Percentiles rank a stretch among this genome's conserved stretches.
phyloP scores from a whole-genome alignment of 2,888 invertebrate species.

The Leptinotarsa tumamoca region DNA sequence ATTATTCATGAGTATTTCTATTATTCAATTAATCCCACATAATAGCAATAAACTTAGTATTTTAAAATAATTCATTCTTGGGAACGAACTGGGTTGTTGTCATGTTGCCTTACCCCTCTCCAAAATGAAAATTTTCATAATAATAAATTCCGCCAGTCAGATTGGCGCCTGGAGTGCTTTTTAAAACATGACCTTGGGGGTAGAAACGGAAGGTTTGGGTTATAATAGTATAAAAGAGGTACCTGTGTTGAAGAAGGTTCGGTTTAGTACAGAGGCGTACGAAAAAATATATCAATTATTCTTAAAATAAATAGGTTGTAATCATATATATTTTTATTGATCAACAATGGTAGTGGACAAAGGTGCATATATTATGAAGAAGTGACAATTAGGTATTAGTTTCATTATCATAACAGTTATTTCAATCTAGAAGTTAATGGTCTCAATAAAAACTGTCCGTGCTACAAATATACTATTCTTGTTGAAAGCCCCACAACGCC shows the following conservation, averaged over 20 bases:
- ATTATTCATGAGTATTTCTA: no score
- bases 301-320: no score
- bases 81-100: background rate
- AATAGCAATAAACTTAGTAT: no score
- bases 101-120: background rate
- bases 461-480: no score
- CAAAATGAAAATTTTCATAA: slow-evolving; percentile 2
- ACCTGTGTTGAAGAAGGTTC: slow-evolving; percentile 23
- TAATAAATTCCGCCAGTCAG: slow-evolving; percentile 2
- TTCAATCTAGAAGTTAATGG: no score
- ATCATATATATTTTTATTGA: no score
- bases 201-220: slow-evolving; percentile 20
- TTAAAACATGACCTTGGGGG: slow-evolving; percentile 8
- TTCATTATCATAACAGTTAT: no score
- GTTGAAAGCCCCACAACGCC: no score
- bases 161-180: slow-evolving; percentile 5
- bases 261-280: slow-evolving; percentile 17
- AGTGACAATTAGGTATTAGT: no score
- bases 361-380: no score
- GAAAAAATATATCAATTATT: background rate
- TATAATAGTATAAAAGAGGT: slow-evolving; percentile 18
- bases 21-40: background rate
- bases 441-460: no score
- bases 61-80: background rate
- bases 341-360: no score